Conservation (phyloP, 2,113 vertebrate genomes). For the Madoqua kirkii region DNA sequence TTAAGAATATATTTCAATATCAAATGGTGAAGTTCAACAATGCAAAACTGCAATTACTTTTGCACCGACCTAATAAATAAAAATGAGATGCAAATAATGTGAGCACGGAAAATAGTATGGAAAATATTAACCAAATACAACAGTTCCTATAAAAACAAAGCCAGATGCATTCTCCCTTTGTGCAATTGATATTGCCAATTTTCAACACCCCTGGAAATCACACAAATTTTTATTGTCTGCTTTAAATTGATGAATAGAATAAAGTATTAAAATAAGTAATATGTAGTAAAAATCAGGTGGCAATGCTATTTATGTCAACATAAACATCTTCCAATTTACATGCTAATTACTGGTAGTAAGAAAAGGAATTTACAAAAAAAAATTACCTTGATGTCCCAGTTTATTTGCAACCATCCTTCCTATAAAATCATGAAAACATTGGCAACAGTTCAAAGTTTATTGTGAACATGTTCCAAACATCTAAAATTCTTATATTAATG, state of each 20-base stretch:
- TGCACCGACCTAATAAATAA: neutral
- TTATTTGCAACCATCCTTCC: neutral
- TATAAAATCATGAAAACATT: neutral
- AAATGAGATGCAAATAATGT: neutral
- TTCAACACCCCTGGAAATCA: neutral
- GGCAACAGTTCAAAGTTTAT: neutral
- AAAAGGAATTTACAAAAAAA: neutral
- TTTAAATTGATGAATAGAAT: neutral
- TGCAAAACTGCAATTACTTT: neutral
- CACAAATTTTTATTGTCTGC: neutral
- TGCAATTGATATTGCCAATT: neutral
- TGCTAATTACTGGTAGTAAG: neutral
- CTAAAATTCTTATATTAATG: neutral
- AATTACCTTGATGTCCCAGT: neutral
- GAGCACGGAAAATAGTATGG: neutral
- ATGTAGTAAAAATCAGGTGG: neutral
- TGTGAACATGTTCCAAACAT: neutral
- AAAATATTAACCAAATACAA: neutral
- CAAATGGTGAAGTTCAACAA: neutral
- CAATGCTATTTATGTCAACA: neutral
- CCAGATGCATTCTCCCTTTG: neutral
- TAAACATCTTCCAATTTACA: neutral
- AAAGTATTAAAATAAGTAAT: neutral
- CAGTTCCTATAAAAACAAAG: neutral
- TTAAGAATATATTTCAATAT: neutral